Evolutionary conservation across 2,888 invertebrate genomes (phyloP).

Genomic region (Oligia fasciuncula): DNA sequence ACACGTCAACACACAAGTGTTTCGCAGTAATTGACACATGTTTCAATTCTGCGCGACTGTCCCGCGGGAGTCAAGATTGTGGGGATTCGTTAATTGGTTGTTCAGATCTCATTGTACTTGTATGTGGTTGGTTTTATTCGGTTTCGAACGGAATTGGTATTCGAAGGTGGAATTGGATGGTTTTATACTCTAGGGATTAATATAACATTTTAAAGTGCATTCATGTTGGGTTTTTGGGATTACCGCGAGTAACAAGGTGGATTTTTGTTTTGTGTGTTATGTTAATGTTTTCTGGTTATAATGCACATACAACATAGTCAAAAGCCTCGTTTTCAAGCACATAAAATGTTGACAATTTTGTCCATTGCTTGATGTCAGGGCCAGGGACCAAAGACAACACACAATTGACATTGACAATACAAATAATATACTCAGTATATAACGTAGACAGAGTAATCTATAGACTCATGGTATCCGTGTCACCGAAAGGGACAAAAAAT

Average conservation of each 20-base stretch:
- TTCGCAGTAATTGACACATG: slow-evolving; percentile 57
- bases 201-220: slow-evolving; percentile 16
- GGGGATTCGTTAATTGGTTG: slow-evolving; percentile 62
- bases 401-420: too few species aligned
- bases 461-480: too few species aligned
- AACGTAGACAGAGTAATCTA: too few species aligned
- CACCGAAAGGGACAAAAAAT: too few species aligned
- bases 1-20: slow-evolving; percentile 47
- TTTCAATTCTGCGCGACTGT: slow-evolving; percentile 51
- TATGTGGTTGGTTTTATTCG: slow-evolving; percentile 51
- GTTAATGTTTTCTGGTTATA: neutral
- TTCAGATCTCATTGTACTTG: slow-evolving; percentile 56
- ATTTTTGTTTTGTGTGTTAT: neutral
- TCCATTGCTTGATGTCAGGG: too few species aligned
- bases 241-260: neutral
- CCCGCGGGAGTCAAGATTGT: slow-evolving; percentile 61
- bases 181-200: slow-evolving; percentile 34
- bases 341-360: too few species aligned
- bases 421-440: too few species aligned
- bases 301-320: too few species aligned
- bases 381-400: too few species aligned
- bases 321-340: too few species aligned
- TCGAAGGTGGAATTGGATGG: slow-evolving; percentile 38
- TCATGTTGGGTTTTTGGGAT: neutral
- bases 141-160: slow-evolving; percentile 35